phyloP scores from a whole-genome alignment of 2,888 invertebrate species.

The Drosophila nigritarsus region DNA sequence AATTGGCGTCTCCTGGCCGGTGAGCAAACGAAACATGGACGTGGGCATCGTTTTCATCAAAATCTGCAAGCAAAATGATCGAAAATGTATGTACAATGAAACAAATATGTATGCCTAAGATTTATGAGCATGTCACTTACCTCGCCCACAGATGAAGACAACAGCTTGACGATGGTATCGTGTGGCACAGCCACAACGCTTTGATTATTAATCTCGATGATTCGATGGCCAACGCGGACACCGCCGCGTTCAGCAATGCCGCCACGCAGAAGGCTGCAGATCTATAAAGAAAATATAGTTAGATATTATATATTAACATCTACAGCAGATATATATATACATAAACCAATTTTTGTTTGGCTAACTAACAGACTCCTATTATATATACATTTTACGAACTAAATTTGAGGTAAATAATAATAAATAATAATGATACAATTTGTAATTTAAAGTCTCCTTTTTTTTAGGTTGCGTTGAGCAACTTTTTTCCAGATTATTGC shows the following conservation, averaged over 20 bases:
- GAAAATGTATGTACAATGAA: not conserved
- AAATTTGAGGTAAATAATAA: no score
- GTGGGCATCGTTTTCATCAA: slow-evolving; percentile 99
- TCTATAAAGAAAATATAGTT: slow-evolving; percentile 86
- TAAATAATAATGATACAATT: not conserved
- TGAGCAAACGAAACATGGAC: slow-evolving; percentile 99
- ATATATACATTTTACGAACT: no score
- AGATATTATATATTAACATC: not conserved
- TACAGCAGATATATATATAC: not conserved
- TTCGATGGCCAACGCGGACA: slow-evolving; percentile 98
- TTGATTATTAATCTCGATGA: slow-evolving; percentile 99
- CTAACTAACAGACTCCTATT: not conserved
- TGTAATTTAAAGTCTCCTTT: not conserved
- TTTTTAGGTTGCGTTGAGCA: not conserved
- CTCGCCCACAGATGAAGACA: slow-evolving; percentile 99
- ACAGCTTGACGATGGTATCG: slow-evolving; percentile 99
- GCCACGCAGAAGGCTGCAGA: slow-evolving; percentile 98
- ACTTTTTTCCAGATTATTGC: not conserved
- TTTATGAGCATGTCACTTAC: slow-evolving; percentile 85
- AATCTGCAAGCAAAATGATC: slow-evolving; percentile 90
- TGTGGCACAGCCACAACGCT: slow-evolving; percentile 99
- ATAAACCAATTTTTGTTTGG: not conserved
- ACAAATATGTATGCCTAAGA: not conserved
- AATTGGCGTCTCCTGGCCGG: slow-evolving; percentile 99
- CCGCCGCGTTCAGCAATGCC: slow-evolving; percentile 99